Evolutionary conservation across 1,140 invertebrate species (phyloP), one percentile per base, ranked within the genome.

Genomic region (Lepidurus couesii): DNA sequence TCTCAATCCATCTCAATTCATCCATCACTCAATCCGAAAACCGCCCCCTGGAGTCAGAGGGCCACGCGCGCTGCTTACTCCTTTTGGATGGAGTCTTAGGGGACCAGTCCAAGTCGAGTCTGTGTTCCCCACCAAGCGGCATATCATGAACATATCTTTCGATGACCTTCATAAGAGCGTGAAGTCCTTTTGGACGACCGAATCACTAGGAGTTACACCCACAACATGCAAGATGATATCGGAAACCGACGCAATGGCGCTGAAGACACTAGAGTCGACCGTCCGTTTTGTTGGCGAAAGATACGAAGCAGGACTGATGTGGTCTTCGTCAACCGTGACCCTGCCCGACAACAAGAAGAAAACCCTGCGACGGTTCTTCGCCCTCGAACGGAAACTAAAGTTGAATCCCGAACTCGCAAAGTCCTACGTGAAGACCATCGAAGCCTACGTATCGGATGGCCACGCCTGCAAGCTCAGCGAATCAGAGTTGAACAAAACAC

Each of bases 281-380:
- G 45, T 42, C 5, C 73, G 74, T 24, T 26, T 42, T 21, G 74
- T 78, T n/a, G 78, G 80, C 6, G 47, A 78, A 8, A 13, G 77
- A 1, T 81, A 77, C 76, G 80, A 81, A 77, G 75, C 75, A 2
- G 78, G 79, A 7, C 44, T 81, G 1, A 24, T 81, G 9, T 81
- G 81, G 81, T 65, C 47, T 0, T 65, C 47, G 21, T 13, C 47
- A 1, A 13, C 8, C 11, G 47, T 44, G 13, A 73, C 16, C 13
- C 45, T 78, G 34, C 77, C 73, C 43, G 43, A 75, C 65, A 78
- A 75, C 44, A 21, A 74, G n/a, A 43, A 34, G 11, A 42, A 13
- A 44, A 43, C 77, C 7, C 8, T 78, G 24, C 8, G 13, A 34
- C 10, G 73, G 8, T 74, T 78, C 21, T 43, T 34, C 24, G n/a